Conservation (phyloP, 1,140 invertebrate species). For the Cryptotermes secundus region DNA sequence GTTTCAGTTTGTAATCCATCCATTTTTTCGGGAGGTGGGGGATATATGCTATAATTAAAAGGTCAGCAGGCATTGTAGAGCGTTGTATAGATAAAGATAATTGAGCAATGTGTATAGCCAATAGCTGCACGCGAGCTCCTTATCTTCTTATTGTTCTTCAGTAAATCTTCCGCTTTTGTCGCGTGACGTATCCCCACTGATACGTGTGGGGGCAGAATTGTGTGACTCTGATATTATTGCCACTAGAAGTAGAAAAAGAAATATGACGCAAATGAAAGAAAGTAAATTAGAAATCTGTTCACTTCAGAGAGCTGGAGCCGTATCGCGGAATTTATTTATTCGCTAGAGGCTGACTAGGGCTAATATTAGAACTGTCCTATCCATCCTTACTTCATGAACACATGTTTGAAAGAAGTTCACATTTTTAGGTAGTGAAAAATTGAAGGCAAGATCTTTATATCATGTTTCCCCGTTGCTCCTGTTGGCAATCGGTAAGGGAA, state of each 20-base stretch:
- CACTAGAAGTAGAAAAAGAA: neutral
- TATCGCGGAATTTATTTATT: too few species aligned
- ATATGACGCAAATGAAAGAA: neutral
- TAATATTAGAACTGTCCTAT: too few species aligned
- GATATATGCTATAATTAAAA: neutral
- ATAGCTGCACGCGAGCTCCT: neutral
- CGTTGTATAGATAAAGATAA: neutral
- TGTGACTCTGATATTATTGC: neutral
- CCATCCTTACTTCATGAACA: too few species aligned
- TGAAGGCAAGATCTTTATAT: too few species aligned
- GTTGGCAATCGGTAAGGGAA: too few species aligned
- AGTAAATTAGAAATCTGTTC: neutral
- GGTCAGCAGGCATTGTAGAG: neutral
- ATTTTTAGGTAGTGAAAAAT: too few species aligned
- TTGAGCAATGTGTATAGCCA: neutral
- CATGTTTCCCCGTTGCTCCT: too few species aligned
- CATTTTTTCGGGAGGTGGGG: neutral
- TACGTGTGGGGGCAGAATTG: too few species aligned
- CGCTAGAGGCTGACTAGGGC: too few species aligned
- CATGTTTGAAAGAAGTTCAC: too few species aligned
- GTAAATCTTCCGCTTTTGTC: neutral
- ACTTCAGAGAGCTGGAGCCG: too few species aligned
- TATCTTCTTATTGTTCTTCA: neutral
- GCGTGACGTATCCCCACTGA: neutral
- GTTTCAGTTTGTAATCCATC: too few species aligned